Conservation (phyloP, 2,113 vertebrate species). For the Brevimyrus niger region DNA sequence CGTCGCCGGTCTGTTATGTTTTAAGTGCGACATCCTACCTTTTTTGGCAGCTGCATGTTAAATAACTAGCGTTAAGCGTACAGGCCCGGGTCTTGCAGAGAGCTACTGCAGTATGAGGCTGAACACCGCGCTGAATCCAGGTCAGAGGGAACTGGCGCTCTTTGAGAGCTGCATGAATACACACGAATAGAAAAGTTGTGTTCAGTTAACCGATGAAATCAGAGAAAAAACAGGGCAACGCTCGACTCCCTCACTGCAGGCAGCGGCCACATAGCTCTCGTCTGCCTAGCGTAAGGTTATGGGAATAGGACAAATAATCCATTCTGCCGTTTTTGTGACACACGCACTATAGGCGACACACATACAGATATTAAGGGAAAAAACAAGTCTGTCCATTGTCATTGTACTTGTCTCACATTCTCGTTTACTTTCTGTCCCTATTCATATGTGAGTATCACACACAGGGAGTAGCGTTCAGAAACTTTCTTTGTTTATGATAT, state of each 20-base stretch:
- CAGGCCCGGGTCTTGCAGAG: slow-evolving; percentile 37
- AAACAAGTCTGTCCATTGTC: slow-evolving; percentile 37
- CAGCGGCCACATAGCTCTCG: slow-evolving; percentile 46
- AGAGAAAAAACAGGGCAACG: slow-evolving; percentile 66
- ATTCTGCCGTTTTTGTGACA: slow-evolving; percentile 44
- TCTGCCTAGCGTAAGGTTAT: slow-evolving; percentile 40
- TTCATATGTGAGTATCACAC: slow-evolving; percentile 59
- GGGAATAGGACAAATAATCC: slow-evolving; percentile 47
- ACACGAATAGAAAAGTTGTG: slow-evolving; percentile 92
- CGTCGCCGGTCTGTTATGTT: slow-evolving; percentile 7
- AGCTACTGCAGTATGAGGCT: slow-evolving; percentile 33
- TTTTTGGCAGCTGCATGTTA: slow-evolving; percentile 16
- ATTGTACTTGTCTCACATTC: slow-evolving; percentile 56
- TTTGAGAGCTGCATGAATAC: slow-evolving; percentile 91
- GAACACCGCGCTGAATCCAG: slow-evolving; percentile 52
- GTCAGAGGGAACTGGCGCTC: slow-evolving; percentile 63
- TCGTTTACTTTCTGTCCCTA: slow-evolving; percentile 44
- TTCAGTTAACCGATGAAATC: slow-evolving; percentile 90
- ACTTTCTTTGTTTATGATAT: slow-evolving; percentile 63
- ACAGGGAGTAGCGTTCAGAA: slow-evolving; percentile 58
- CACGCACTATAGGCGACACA: slow-evolving; percentile 31
- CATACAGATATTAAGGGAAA: slow-evolving; percentile 23
- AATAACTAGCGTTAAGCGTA: slow-evolving; percentile 36
- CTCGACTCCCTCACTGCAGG: slow-evolving; percentile 51
- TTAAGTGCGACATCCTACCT: slow-evolving; percentile 39